Conservation (phyloP, 2,888 invertebrate genomes). For the Hipparchia semele region DNA sequence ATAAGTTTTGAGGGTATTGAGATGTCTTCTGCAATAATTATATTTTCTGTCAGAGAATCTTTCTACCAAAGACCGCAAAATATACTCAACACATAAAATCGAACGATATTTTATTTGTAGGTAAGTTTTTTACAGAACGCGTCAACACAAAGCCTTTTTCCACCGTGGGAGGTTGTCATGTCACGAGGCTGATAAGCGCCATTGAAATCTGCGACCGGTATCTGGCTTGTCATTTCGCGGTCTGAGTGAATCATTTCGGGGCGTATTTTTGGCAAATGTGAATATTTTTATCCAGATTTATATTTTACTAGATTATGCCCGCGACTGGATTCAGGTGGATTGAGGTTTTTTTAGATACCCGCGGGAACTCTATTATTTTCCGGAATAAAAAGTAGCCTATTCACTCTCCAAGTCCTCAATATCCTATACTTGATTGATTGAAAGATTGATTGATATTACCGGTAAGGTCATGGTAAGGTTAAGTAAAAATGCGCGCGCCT, state of each 20-base stretch:
- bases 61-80: too few relatives aligned
- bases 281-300: constrained; percentile 11
- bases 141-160: constrained; percentile 8
- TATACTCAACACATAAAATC: neutral
- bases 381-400: too few relatives aligned
- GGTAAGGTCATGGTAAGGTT: too few relatives aligned
- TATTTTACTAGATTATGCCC: neutral
- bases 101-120: neutral
- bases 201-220: constrained; percentile 22
- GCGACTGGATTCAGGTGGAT: too few relatives aligned
- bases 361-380: too few relatives aligned
- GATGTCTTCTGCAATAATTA: too few relatives aligned
- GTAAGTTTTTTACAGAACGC: constrained; percentile 7
- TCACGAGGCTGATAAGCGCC: constrained; percentile 22
- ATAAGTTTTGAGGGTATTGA: too few relatives aligned
- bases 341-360: too few relatives aligned
- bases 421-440: neutral
- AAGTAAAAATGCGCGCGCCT: too few relatives aligned
- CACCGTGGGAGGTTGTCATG: constrained; percentile 3
- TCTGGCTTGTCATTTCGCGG: constrained; percentile 16
- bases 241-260: constrained; percentile 18
- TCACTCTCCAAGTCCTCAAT: too few relatives aligned
- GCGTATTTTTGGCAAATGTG: constrained; percentile 8
- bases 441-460: too few relatives aligned
- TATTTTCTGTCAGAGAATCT: too few relatives aligned